Evolutionary conservation across 2,113 vertebrate genomes (phyloP), one percentile per base, ranked within the genome.

Genomic region (Oenanthe melanoleuca): DNA sequence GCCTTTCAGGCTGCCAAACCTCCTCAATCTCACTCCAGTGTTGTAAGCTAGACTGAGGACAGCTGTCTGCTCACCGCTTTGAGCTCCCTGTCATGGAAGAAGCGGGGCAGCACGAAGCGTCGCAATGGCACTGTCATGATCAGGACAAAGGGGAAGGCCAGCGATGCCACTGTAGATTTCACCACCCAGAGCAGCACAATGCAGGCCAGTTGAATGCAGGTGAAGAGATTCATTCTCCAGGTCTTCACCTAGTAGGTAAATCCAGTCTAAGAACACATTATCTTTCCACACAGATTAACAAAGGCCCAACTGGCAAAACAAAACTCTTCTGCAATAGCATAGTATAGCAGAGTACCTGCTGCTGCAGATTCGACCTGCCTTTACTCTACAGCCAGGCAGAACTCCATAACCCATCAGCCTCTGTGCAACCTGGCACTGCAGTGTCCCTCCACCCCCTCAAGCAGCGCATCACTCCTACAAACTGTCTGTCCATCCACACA

Each of bases 141-240:
- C 95, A 99, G 98, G 97, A 99, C 97, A 50, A 99, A 99, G 92
- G 99, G 99, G 92, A 99, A 99, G 38, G 99, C 99, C 90, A 99
- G 96, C 0, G 99, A 99, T 34, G 98, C 99, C 40, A 97, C 98
- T 0, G 99, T 99, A 44, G 99, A 99, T 96, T 99, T 99, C 92
- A 99, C 99, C 82, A 99, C 98, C 99, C 99, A 99, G 80, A 99
- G 98, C 61, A 99, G 96, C 25, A 98, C 98, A 11, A 99, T 99
- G 97, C 99, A 99, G 73, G 97, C 92, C 97, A 99, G 96, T 97
- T 99, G 99, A 94, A 99, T 98, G 94, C 98, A 98, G 83, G 99
- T 99, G 96, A 99, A 99, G 97, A 99, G 98, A 96, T 99, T 99
- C 99, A 99, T 99, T 34, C 99, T 98, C 99, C 99, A 99, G 7